Conservation (phyloP, 2,888 invertebrate species). For the Cinara cedri region DNA sequence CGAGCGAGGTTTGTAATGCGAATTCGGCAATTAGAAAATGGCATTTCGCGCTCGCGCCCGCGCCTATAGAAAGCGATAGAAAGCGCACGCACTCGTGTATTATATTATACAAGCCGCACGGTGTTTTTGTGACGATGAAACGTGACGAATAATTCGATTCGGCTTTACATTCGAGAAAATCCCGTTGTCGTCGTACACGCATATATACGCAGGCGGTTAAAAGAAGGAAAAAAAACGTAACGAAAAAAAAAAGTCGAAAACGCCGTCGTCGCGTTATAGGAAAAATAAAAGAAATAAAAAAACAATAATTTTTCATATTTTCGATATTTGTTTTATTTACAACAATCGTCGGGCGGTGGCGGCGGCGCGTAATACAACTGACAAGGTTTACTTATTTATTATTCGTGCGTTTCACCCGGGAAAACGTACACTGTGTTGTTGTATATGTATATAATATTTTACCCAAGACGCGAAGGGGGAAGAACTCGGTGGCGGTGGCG, state of each 20-base stretch:
- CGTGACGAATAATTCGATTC: slow-evolving; percentile 39
- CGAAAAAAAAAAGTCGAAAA: slow-evolving; percentile 9
- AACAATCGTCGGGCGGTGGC: slow-evolving; percentile 23
- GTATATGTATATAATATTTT: neutral
- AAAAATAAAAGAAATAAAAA: slow-evolving; percentile 13
- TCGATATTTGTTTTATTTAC: slow-evolving; percentile 48
- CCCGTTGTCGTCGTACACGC: neutral
- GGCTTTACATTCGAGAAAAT: slow-evolving; percentile 26
- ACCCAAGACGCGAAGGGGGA: slow-evolving; percentile 30
- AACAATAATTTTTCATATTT: slow-evolving; percentile 49
- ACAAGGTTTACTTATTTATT: slow-evolving; percentile 57
- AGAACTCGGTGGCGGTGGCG: slow-evolving; percentile 1
- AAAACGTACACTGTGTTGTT: slow-evolving; percentile 43
- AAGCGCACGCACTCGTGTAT: neutral
- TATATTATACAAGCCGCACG: neutral
- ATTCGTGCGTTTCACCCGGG: slow-evolving; percentile 46
- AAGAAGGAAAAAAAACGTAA: neutral
- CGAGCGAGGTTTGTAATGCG: neutral
- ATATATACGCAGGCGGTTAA: neutral
- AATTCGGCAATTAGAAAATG: slow-evolving; percentile 33
- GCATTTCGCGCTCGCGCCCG: neutral
- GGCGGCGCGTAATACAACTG: slow-evolving; percentile 27
- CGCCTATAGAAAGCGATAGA: neutral
- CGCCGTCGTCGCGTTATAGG: neutral
- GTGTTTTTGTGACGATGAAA: neutral